Conservation (phyloP, 1,140 invertebrate species). For the Physella acuta region DNA sequence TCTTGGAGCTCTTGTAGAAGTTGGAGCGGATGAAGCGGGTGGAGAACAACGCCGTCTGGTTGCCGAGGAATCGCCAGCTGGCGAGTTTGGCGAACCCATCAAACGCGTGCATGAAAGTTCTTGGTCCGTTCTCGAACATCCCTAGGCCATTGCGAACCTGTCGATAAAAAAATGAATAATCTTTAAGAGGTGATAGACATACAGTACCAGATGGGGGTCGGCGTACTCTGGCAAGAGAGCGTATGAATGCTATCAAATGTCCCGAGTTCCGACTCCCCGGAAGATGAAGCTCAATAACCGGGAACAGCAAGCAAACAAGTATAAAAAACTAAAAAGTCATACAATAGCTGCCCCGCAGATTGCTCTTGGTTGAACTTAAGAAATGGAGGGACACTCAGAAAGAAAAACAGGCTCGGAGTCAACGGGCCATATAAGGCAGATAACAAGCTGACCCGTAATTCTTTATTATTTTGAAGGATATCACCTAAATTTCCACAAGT, state of each 20-base stretch:
- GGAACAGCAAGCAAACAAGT: no score
- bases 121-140: slow-evolving; percentile 40
- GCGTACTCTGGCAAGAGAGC: not conserved
- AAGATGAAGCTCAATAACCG: no score
- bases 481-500: no score
- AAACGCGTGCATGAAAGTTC: slow-evolving; percentile 42
- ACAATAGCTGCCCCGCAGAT: no score
- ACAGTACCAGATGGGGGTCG: not conserved
- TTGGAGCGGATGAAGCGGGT: slow-evolving; percentile 39
- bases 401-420: no score
- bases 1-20: slow-evolving; percentile 43
- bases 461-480: no score
- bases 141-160: slow-evolving; percentile 53
- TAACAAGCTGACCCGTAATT: no score
- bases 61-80: slow-evolving; percentile 45
- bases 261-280: not conserved
- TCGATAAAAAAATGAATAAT: slow-evolving; percentile 23
- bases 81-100: slow-evolving; percentile 49
- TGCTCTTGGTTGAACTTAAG: no score
- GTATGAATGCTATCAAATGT: not conserved
- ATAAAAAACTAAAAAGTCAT: no score
- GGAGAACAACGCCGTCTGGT: slow-evolving; percentile 40
- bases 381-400: no score
- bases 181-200: not conserved
- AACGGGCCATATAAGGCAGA: no score